Base-by-base conservation (phyloP, 2,113 vertebrate genomes). In the Indicator maculatus region DNA sequence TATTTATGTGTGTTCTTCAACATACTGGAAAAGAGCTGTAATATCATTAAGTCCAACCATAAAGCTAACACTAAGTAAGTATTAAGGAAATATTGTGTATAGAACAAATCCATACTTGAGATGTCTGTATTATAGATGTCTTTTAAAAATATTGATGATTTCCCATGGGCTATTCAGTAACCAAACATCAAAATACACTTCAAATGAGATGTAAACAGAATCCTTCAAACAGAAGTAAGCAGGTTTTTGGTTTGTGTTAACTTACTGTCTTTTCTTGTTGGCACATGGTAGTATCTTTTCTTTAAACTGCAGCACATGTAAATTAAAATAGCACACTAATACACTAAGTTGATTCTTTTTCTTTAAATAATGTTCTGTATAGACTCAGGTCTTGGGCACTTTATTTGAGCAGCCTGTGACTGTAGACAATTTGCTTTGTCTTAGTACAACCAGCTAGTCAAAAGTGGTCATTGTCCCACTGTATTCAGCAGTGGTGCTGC, bases 371-470 rank as follows among this genome's bases (percentile, higher is more conserved):
- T 44, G 10, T 79, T 55, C 23, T 44, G 6, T 33, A 8, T 56
- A 33, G 24, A 44, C 14, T 44, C 18, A 24, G 23, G 24, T 36
- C 52, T 56, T 17, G 18, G 18, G 30, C 24, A 14, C 14, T 15
- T 5, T 80, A 14, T 33, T 66, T 18, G 13, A n/a, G 60, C 39
- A 21, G 2, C 12, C 45, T 14, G 39, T 33, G 39, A 5, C 47
- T 30, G 30, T 2, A n/a, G 33, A 2, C 0, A 0, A n/a, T 61
- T 61, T 52, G 39, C 23, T 66, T 10, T 30, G 39, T 63, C 20
- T 16, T 6, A 14, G 41, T 41, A 41, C 41, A 41, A 10, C 47
- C 47, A 47, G 20, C 47, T 10, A 47, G 47, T 47, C 19, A 50
- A 21, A 50, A 50, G 47, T 11, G 47, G 47, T 50, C 21, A 50